These are phyloP conservation scores for Drosophila tripunctata DNA, from an alignment of 2,888 invertebrate species.

Conservation along the genomic window DNA sequence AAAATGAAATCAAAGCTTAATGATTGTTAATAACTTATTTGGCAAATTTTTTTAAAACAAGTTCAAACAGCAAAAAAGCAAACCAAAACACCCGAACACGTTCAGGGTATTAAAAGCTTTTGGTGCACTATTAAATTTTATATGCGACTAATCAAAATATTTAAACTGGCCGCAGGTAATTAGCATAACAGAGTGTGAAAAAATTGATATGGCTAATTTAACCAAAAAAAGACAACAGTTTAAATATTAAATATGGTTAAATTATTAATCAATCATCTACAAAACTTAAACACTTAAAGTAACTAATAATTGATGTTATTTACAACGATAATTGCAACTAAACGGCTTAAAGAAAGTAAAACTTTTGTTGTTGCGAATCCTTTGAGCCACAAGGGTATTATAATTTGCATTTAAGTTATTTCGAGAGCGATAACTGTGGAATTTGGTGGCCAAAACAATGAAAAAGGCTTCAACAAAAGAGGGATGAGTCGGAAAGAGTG, in stretches of 20 bases:
- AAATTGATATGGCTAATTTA: constrained; percentile 1
- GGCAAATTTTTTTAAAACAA: not conserved
- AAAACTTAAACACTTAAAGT: not conserved
- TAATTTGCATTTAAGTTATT: constrained; percentile 26
- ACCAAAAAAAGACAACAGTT: not conserved
- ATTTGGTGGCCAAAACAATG: constrained; percentile 1
- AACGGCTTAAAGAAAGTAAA: not conserved
- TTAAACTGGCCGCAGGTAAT: constrained; percentile 1
- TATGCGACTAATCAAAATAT: constrained; percentile 4
- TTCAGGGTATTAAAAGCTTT: constrained; percentile 7
- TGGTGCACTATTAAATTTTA: not conserved
- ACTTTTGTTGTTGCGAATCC: too few relatives aligned
- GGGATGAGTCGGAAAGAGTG: too few relatives aligned
- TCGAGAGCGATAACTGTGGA: constrained; percentile 11
- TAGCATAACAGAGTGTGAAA: not conserved
- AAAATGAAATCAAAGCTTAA: not conserved
- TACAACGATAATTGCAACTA: not conserved
- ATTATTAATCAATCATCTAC: not conserved
- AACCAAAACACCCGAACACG: not conserved
- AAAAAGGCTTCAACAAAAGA: not conserved
- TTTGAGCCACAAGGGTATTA: constrained; percentile 18
- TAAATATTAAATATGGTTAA: not conserved
- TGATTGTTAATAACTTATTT: not conserved
- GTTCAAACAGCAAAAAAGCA: not conserved
- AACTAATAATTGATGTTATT: not conserved